Base-by-base conservation (phyloP, 2,797 vertebrate species). In the Odontamblyopus rebecca region DNA sequence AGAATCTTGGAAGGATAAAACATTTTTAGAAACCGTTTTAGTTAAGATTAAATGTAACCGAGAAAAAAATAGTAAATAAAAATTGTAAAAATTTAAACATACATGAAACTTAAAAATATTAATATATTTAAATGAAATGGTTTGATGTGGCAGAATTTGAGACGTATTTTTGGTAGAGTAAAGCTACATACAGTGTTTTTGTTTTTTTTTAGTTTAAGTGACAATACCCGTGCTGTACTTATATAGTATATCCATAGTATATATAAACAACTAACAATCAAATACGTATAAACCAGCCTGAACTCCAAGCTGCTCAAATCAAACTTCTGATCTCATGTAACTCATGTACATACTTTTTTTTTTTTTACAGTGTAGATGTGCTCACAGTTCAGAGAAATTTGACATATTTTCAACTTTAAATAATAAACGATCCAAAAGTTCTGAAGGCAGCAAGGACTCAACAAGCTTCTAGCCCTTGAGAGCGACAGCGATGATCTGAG, bases 401-500 rank as follows among this genome's bases (percentile, higher is more conserved):
- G 16, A 44, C 51, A n/a, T 62, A 81, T 74, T 76, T 70, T 13
- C 85, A 72, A 61, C 73, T 81, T 16, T 77, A 75, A 71, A 5
- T 26, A 67, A 63, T 38, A 70, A 83, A 72, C 76, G 73, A 0
- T 78, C 69, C 26, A 56, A 68, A 78, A 69, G 71, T 69, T 61
- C n/a, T 67, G 71, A 80, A 29, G 44, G 73, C 70, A 79, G 48
- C 6, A 68, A 50, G 83, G 71, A 76, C 77, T 69, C 27, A 82
- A 84, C 84, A 57, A 87, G 82, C 53, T 77, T 57, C 59, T 85
- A 91, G 90, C 91, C 90, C 89, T 92, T 91, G 68, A 80, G 56
- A 81, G 79, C 76, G 80, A 81, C 75, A 74, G 77, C 80, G 80
- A 81, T 57, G 41, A 77, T 78, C 85, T 79, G 86, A 66, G 44